Evolutionary conservation across 2,113 vertebrate species (phyloP).

Genomic region (Prionailurus viverrinus): DNA sequence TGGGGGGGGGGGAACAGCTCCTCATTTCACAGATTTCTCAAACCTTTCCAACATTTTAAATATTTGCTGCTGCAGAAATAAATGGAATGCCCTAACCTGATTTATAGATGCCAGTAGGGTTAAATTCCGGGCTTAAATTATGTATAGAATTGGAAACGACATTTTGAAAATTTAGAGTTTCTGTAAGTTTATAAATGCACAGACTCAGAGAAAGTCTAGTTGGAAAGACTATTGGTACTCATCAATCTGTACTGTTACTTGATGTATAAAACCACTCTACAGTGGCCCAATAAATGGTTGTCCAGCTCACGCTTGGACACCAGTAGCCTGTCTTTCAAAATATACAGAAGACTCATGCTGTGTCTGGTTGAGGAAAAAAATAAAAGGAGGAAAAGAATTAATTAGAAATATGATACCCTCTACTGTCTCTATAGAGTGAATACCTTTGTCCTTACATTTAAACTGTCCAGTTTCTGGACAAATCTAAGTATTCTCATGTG

Average conservation of each 20-base stretch:
- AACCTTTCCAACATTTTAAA: constrained; percentile 56
- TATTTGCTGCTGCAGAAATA: constrained; percentile 43
- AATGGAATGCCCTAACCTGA: neutral
- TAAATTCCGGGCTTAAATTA: constrained; percentile 44
- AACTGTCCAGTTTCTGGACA: neutral
- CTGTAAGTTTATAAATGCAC: neutral
- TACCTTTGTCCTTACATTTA: neutral
- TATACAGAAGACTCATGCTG: neutral
- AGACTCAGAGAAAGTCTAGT: neutral
- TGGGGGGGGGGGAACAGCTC: neutral
- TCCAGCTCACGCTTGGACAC: neutral
- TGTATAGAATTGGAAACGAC: neutral
- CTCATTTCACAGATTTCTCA: constrained; percentile 31
- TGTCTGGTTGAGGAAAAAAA: neutral
- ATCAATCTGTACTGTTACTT: neutral
- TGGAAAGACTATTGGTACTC: neutral
- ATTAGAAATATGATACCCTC: neutral
- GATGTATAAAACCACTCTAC: neutral
- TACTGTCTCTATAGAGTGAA: neutral
- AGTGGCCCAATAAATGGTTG: neutral
- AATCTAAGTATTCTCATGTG: neutral
- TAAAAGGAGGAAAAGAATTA: neutral
- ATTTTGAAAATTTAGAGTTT: constrained; percentile 47
- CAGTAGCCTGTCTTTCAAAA: constrained; percentile 22
- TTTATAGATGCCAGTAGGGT: neutral